Evolutionary conservation across 2,888 invertebrate species (phyloP), one percentile per base, ranked within the genome.

Genomic region (Stenolophus ochropezus): DNA sequence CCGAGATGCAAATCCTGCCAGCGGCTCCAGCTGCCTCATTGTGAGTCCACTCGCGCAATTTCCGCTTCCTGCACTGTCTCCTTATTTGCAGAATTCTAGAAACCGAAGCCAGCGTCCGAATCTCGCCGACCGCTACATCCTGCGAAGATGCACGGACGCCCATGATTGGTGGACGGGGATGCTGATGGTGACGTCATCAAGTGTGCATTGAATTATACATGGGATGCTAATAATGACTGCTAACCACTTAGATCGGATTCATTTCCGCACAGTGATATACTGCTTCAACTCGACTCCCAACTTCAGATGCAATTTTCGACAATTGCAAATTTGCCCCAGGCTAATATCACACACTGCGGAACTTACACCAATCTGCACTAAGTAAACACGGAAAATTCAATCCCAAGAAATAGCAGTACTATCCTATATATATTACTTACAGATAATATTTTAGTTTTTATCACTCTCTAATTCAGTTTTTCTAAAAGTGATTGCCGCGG

Each of bases 11-110:
- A 69, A 69, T 69, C 33, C 61, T 61, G 27, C 25, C 61, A 25
- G 61, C 61, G n/a, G 27, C 61, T 61, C 69, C 82, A 82, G 80
- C 83, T 83, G 82, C 83, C 83, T 83, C 83, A 83, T 83, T 83
- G 65, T 83, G 56, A 83, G 82, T 83, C 83, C 82, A 82, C 82
- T 82, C 82, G 76, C 81, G 83, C 75, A 83, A 83, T 83, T 83
- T 83, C 83, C 83, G 83, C 76, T 83, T 83, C 82, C 82, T 82
- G 77, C 82, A 71, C 16, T 49, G 75, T 65, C 73, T 75, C 82
- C 82, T 82, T 82, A 82, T 83, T 82, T 76, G 82, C 82, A 79
- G 79, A 82, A 83, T 81, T 82, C 77, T 74, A 82, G 78, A 49
- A 73, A 73, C 65, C 65, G 33, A 27, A 61, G 25, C 61, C 23